Evolutionary conservation across 2,888 invertebrate genomes (phyloP).

Genomic region (Melipona bicolor): DNA sequence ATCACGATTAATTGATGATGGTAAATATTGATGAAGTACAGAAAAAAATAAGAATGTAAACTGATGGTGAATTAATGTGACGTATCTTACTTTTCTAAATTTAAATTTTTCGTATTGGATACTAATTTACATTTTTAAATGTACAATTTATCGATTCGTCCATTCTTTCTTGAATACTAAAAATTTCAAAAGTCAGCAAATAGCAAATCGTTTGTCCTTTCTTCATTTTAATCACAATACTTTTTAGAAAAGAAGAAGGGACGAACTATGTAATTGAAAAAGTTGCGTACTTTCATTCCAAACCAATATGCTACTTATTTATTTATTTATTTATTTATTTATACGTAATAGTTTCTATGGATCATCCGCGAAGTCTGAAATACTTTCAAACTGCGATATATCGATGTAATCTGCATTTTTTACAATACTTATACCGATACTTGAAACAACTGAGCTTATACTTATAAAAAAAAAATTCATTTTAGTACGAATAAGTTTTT

Average conservation of each 20-base stretch:
- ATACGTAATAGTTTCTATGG: slow-evolving; percentile 42
- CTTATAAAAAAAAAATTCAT: slow-evolving; percentile 12
- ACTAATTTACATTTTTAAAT: not conserved
- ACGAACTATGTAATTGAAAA: not conserved
- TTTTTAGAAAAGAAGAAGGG: not conserved
- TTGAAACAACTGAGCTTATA: slow-evolving; percentile 28
- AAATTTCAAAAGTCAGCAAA: slow-evolving; percentile 11
- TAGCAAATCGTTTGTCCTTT: slow-evolving; percentile 3
- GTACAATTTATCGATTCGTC: too few species aligned
- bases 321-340: slow-evolving; percentile 70
- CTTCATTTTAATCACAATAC: not conserved
- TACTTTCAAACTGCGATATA: slow-evolving; percentile 24
- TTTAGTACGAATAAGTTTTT: not conserved
- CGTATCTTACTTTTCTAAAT: too few species aligned
- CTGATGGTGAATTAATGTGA: not conserved
- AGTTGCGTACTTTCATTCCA: slow-evolving; percentile 38
- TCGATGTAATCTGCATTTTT: slow-evolving; percentile 10
- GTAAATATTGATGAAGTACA: not conserved
- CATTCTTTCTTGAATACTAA: not conserved
- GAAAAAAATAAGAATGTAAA: not conserved
- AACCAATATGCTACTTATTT: slow-evolving; percentile 45
- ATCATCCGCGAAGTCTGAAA: slow-evolving; percentile 51
- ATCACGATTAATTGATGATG: not conserved
- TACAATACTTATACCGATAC: not conserved
- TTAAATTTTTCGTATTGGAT: too few species aligned